phyloP scores from a whole-genome alignment of 2,888 invertebrate species.

The Eucriotettix oculatus region DNA sequence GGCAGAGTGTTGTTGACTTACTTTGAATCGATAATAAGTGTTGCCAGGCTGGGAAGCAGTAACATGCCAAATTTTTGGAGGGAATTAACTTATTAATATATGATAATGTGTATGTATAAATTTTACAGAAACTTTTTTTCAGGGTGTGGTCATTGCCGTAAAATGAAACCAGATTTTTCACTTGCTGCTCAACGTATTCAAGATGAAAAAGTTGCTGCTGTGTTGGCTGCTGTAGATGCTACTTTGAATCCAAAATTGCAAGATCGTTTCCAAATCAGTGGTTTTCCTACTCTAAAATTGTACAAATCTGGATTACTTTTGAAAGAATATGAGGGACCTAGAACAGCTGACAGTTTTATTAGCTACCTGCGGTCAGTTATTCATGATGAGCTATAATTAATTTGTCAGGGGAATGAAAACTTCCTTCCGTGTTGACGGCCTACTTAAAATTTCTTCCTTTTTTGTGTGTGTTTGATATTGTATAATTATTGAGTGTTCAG shows the following conservation, averaged over 20 bases:
- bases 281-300: conserved; percentile 51
- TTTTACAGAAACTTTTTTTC: conserved; percentile 11
- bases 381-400: neutral
- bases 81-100: no score
- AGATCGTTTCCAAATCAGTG: conserved; percentile 39
- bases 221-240: conserved; percentile 47
- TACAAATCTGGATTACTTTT: conserved; percentile 35
- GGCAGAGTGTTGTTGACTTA: neutral
- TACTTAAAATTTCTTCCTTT: no score
- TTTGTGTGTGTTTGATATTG: no score
- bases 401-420: no score
- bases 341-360: neutral
- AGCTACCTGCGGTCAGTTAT: neutral
- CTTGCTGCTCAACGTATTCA: conserved; percentile 34
- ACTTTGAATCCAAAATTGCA: conserved; percentile 40
- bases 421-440: no score
- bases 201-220: conserved; percentile 24
- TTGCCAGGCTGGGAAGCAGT: no score
- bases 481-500: no score
- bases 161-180: conserved; percentile 49
- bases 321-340: conserved; percentile 35
- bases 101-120: neutral
- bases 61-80: no score
- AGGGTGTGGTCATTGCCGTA: conserved; percentile 61
- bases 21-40: no score